A percentile compares a stretch with the other conserved stretches of the same genome.
phyloP scores from a whole-genome alignment of 2,797 vertebrate genomes.

The Lemur catta region DNA sequence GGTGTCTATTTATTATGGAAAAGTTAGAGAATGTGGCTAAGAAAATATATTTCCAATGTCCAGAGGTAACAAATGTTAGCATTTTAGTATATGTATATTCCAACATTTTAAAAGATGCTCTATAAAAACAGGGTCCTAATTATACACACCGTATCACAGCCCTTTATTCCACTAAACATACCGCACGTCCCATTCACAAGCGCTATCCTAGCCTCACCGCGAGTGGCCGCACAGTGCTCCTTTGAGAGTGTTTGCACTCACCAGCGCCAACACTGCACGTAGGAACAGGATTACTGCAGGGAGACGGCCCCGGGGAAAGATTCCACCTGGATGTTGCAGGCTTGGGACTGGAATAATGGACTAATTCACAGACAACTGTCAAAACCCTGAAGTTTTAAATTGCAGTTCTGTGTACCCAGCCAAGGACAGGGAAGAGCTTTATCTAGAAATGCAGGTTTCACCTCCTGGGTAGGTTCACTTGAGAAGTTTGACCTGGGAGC shows the following conservation, averaged over 20 bases:
- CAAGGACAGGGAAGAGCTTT: not conserved
- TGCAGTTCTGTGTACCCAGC: not conserved
- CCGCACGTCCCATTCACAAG: fast-evolving
- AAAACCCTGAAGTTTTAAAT: not conserved
- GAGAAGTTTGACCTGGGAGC: constrained; percentile 47
- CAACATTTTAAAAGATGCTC: not conserved
- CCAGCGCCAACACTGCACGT: fast-evolving
- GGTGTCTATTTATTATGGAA: not conserved
- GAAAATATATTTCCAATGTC: not conserved
- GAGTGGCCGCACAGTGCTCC: not conserved
- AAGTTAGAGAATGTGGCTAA: not conserved
- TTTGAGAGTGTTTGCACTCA: fast-evolving
- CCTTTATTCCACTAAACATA: fast-evolving
- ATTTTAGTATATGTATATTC: not conserved
- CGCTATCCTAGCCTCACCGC: fast-evolving
- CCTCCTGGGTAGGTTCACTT: not conserved
- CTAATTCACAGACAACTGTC: not conserved
- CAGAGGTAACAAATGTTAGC: not conserved
- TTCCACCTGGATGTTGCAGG: not conserved
- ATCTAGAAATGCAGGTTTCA: constrained; percentile 58
- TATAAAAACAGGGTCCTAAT: not conserved
- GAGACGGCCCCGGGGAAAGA: not conserved
- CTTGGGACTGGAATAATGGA: not conserved
- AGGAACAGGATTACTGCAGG: not conserved
- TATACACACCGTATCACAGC: too few relatives aligned